These are phyloP conservation scores for Chymomyza procnemis DNA, from an alignment of 2,888 invertebrate genomes.

Conservation along the genomic window DNA sequence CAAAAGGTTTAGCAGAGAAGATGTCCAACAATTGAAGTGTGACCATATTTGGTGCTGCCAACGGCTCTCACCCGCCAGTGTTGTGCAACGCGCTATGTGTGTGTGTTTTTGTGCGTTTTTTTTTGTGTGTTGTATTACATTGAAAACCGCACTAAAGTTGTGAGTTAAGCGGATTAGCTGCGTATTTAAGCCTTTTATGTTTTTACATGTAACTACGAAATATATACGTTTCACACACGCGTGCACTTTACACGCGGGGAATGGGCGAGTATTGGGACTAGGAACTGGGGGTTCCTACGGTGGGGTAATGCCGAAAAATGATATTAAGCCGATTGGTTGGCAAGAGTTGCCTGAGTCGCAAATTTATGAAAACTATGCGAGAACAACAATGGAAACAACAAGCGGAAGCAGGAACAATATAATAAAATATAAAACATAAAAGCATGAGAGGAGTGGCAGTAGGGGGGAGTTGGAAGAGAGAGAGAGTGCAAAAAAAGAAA, in stretches of 20 bases:
- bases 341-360: constrained; percentile 34
- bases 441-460: no score
- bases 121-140: constrained; percentile 26
- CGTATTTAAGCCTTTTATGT: constrained; percentile 62
- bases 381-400: background rate
- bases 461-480: no score
- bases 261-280: no score
- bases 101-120: no score
- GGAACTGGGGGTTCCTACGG: no score
- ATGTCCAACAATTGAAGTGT: background rate
- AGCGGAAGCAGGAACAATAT: constrained; percentile 11
- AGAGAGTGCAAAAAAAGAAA: constrained; percentile 17
- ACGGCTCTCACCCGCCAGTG: background rate
- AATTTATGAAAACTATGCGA: constrained; percentile 45
- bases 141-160: constrained; percentile 58
- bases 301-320: constrained; percentile 66
- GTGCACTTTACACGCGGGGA: background rate
- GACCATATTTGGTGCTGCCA: background rate
- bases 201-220: constrained; percentile 51
- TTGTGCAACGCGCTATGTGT: background rate
- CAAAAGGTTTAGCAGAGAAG: background rate
- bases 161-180: constrained; percentile 63
- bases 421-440: constrained; percentile 1
- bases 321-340: constrained; percentile 64
- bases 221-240: constrained; percentile 23